phyloP scores from a whole-genome alignment of 2,113 vertebrate species.

The Thunnus thynnus region DNA sequence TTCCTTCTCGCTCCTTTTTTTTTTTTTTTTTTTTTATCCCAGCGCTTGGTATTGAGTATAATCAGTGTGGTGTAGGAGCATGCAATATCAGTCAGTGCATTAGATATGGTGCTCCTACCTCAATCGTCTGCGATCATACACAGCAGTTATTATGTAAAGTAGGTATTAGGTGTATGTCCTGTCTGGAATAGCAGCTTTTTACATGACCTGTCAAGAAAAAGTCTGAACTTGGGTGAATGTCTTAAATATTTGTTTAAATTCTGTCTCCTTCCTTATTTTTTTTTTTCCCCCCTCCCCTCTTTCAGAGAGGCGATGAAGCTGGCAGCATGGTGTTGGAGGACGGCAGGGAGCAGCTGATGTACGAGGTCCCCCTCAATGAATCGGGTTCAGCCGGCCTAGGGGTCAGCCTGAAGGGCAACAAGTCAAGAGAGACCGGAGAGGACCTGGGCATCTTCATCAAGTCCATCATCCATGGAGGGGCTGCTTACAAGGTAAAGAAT shows the following conservation, averaged over 20 bases:
- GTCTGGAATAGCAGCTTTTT: background rate
- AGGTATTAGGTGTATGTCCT: slow-evolving; percentile 15
- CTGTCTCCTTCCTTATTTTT: background rate
- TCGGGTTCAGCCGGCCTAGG: slow-evolving; percentile 95
- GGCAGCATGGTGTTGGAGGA: slow-evolving; percentile 81
- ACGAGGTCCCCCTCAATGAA: slow-evolving; percentile 95
- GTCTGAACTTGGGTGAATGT: background rate
- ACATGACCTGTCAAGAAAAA: background rate
- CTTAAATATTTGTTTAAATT: background rate
- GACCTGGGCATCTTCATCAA: slow-evolving; percentile 99
- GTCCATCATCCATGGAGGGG: slow-evolving; percentile 96
- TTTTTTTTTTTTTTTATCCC: background rate
- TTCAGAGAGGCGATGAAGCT: slow-evolving; percentile 76
- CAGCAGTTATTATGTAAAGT: slow-evolving; percentile 48
- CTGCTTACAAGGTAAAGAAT: slow-evolving; percentile 91
- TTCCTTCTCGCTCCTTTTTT: background rate
- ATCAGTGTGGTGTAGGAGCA: slow-evolving; percentile 24
- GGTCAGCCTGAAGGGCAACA: slow-evolving; percentile 97
- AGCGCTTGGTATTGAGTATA: slow-evolving; percentile 8
- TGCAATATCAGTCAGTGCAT: slow-evolving; percentile 37
- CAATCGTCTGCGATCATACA: slow-evolving; percentile 23
- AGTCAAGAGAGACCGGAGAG: slow-evolving; percentile 92
- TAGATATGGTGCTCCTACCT: slow-evolving; percentile 25
- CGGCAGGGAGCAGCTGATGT: slow-evolving; percentile 91
- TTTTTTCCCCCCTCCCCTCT: background rate